Base-by-base conservation (phyloP, 2,113 vertebrate species). In the Leucopsar rothschildi region DNA sequence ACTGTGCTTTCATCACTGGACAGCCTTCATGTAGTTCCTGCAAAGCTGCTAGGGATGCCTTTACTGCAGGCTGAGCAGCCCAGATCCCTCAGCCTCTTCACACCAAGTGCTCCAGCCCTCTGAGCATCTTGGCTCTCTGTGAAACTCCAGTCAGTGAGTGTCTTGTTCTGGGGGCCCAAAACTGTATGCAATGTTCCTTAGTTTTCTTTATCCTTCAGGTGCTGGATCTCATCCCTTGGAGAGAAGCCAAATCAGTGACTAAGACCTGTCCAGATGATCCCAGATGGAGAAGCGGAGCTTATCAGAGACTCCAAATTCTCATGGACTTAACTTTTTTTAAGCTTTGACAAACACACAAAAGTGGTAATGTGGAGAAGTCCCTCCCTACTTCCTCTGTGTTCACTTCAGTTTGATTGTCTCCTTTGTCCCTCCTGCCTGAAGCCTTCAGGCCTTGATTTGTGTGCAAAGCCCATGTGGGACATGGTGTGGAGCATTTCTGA, bases 291-390 rank as follows among this genome's bases (percentile, higher is more conserved):
- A 94, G 82, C 15, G 52, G 85, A 97, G 95, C 93, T 96, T 73
- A 17, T 70, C 33, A 89, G 95, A 98, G 96, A 97, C 96, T 97
- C 91, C 95, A 96, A 35, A 97, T 95, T 95, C 83, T 97, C 75
- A 59, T 89, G 97, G 97, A 97, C 97, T 96, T 82, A 21, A 8
- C 86, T 78, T 77, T 75, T 97, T 97, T 97, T 92, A 97, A 97
- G 97, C 97, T 98, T 98, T 97, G 97, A 98, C 93, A 98, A 98
- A 98, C 97, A 97, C 94, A 90, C 79, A 81, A 94, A 97, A 98
- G 96, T 97, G 98, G 97, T 98, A 97, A 97, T 97, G 97, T 96
- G 97, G 97, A 98, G 98, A 97, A 98, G 96, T 95, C 97, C 95
- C 88, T 96, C 86, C 76, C 90, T 47, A 55, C 72, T 77, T 83